Conservation (phyloP, 2,888 invertebrate genomes). For the Diarsia dahlii region DNA sequence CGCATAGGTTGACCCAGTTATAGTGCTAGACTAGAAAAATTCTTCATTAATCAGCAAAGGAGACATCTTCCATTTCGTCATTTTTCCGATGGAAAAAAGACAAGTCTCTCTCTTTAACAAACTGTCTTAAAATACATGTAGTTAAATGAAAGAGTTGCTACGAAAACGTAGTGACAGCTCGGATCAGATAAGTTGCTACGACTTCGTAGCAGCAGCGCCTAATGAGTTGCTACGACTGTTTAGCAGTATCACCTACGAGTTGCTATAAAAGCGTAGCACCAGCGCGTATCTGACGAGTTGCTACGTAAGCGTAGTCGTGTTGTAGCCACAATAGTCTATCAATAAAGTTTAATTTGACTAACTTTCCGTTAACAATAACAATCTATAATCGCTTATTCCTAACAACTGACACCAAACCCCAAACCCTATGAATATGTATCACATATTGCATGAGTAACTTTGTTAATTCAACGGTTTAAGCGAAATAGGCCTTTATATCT, state of each 20-base stretch:
- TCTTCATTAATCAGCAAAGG: background rate
- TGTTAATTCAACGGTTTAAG: constrained; percentile 39
- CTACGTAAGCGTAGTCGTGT: background rate
- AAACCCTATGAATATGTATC: constrained; percentile 66
- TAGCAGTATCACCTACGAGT: too few species aligned
- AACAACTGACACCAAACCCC: constrained; percentile 38
- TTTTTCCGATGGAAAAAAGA: background rate
- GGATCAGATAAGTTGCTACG: background rate
- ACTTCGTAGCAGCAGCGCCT: background rate
- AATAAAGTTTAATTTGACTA: background rate
- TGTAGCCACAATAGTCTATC: background rate
- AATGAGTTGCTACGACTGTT: too few species aligned
- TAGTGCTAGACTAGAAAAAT: too few species aligned
- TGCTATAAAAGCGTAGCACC: background rate
- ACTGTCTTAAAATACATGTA: too few species aligned
- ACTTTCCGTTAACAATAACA: background rate
- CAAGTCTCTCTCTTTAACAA: background rate
- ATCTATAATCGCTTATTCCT: constrained; percentile 5
- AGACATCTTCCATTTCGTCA: background rate
- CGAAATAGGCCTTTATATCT: constrained; percentile 41
- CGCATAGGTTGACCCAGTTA: background rate
- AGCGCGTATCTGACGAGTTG: background rate
- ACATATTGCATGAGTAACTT: constrained; percentile 55
- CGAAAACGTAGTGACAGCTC: too few species aligned
- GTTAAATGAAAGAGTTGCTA: too few species aligned